These are phyloP conservation scores for Phyllotreta cruciferae DNA, from an alignment of 2,888 invertebrate genomes.

Conservation along the genomic window DNA sequence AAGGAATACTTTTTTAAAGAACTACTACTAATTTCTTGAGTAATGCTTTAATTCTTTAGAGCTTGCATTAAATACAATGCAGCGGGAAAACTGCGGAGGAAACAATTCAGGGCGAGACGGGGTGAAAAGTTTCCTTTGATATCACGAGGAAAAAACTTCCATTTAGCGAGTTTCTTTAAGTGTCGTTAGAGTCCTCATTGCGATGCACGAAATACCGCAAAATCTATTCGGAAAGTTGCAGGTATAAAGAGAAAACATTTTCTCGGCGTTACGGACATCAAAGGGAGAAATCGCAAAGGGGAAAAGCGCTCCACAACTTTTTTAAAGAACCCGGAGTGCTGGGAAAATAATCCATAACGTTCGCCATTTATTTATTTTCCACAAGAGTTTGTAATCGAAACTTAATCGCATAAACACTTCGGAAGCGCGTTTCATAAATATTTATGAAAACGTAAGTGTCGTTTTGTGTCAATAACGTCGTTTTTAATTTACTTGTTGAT, in stretches of 20 bases:
- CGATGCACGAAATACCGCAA: slow-evolving; percentile 16
- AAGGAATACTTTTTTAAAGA: no score
- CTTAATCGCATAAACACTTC: no score
- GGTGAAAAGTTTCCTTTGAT: neutral
- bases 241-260: slow-evolving; percentile 31
- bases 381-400: neutral
- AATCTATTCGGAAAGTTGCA: slow-evolving; percentile 25
- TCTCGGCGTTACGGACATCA: slow-evolving; percentile 31
- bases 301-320: slow-evolving; percentile 2
- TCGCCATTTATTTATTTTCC: neutral
- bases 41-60: no score
- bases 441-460: no score
- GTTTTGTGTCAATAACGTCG: no score
- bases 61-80: no score
- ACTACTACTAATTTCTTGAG: no score
- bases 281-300: slow-evolving; percentile 20
- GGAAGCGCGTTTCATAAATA: no score
- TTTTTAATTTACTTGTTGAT: no score
- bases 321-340: neutral
- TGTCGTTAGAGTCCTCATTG: slow-evolving; percentile 24
- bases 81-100: no score
- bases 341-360: neutral
- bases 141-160: neutral
- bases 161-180: slow-evolving; percentile 22
- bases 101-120: no score